These are phyloP conservation scores for Dorcus parallelipipedus DNA, from an alignment of 2,888 invertebrate genomes.

Conservation along the genomic window DNA sequence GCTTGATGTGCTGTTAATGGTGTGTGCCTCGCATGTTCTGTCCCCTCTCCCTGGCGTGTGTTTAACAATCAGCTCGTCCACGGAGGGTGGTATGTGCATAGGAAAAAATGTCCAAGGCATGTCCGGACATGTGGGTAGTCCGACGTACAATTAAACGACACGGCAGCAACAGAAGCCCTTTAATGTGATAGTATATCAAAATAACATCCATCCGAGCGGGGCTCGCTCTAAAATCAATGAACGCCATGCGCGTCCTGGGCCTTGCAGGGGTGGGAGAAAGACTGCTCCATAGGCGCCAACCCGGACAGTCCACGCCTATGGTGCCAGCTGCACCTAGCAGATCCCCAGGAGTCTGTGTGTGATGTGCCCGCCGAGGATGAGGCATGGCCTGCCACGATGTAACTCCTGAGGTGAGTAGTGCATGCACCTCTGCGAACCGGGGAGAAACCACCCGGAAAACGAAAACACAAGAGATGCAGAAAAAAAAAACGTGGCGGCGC, in stretches of 20 bases:
- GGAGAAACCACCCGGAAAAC: no score
- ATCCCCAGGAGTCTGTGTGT: conserved; percentile 44
- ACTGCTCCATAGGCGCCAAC: conserved; percentile 41
- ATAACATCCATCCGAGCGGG: conserved; percentile 37
- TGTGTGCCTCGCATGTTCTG: no score
- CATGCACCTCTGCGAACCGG: conserved; percentile 3
- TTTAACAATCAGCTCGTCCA: background rate
- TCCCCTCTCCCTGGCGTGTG: no score
- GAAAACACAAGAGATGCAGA: no score
- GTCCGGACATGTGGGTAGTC: background rate
- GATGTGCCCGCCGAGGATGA: conserved; percentile 41
- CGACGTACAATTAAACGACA: conserved; percentile 16
- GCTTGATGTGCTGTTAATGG: no score
- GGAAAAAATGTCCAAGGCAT: background rate
- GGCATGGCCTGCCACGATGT: conserved; percentile 40
- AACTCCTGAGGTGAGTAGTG: conserved; percentile 32
- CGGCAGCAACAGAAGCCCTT: conserved; percentile 34
- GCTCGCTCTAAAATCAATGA: conserved; percentile 45
- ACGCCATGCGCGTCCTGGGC: conserved; percentile 45
- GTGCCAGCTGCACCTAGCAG: conserved; percentile 47
- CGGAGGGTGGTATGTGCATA: background rate
- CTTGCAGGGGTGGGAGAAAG: conserved; percentile 30
- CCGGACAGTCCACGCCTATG: conserved; percentile 52
- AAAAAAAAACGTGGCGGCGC: no score
- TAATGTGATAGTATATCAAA: conserved; percentile 38